Evolutionary conservation across 2,113 vertebrate species (phyloP).

Genomic region (Athene cunicularia): DNA sequence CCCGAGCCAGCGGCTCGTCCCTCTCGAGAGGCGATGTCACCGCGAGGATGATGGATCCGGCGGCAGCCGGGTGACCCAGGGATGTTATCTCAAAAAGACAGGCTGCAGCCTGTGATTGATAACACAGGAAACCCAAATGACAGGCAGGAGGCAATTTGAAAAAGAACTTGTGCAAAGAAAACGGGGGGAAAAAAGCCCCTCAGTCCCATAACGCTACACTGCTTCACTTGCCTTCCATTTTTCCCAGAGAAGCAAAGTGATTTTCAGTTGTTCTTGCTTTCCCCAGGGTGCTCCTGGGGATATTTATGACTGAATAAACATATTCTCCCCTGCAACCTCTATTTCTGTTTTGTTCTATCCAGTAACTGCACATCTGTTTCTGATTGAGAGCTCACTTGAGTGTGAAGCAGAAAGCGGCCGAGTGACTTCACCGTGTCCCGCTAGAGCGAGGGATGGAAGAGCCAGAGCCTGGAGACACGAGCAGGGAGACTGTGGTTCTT

Average conservation of each 20-base stretch:
- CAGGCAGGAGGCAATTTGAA: background rate
- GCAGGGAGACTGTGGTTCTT: rapidly evolving
- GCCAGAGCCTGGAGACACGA: rapidly evolving
- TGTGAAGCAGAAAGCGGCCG: background rate
- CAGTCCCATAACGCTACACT: rapidly evolving
- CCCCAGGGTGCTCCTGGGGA: background rate
- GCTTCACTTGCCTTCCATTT: background rate
- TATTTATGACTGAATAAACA: background rate
- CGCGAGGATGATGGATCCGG: rapidly evolving
- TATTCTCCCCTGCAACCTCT: background rate
- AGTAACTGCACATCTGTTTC: background rate
- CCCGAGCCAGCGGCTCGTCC: rapidly evolving
- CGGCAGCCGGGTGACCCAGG: rapidly evolving
- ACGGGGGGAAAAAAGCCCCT: rapidly evolving
- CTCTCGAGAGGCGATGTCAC: rapidly evolving
- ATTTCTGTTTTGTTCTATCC: background rate
- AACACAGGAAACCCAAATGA: background rate
- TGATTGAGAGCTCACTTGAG: background rate
- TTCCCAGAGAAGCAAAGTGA: background rate
- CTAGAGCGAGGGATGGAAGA: too few species aligned
- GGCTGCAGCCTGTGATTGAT: background rate
- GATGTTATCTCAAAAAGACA: background rate
- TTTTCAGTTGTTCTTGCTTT: background rate
- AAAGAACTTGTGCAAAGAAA: background rate
- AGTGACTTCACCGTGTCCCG: background rate